These are phyloP conservation scores for Ylistrum balloti DNA, from an alignment of 1,140 invertebrate genomes.

Conservation along the genomic window DNA sequence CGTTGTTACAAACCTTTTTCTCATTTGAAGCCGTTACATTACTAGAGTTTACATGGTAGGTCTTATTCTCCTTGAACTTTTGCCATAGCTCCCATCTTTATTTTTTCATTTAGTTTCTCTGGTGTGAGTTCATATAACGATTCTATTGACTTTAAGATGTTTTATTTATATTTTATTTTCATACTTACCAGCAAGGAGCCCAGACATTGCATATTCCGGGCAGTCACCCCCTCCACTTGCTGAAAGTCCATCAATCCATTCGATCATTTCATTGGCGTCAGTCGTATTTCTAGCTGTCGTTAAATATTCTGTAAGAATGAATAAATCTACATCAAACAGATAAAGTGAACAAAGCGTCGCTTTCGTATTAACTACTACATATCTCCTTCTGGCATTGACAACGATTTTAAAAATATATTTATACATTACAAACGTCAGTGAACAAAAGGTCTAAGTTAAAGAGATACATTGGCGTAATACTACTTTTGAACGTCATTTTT, in stretches of 20 bases:
- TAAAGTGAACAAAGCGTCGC: background rate
- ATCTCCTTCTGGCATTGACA: background rate
- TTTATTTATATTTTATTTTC: too few species aligned
- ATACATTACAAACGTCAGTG: background rate
- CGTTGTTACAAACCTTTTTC: too few species aligned
- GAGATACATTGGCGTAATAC: too few species aligned
- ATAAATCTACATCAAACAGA: background rate
- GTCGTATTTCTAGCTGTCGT: slow-evolving; percentile 42
- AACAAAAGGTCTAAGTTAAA: background rate
- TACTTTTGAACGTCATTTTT: too few species aligned
- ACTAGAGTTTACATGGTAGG: too few species aligned
- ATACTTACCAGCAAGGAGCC: slow-evolving; percentile 46
- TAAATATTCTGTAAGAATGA: background rate
- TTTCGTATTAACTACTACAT: background rate
- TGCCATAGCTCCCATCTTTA: too few species aligned
- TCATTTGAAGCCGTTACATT: too few species aligned
- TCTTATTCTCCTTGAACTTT: too few species aligned
- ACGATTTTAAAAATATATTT: too few species aligned
- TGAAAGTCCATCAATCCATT: slow-evolving; percentile 39
- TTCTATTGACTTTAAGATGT: too few species aligned
- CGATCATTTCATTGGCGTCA: slow-evolving; percentile 48
- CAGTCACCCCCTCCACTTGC: slow-evolving; percentile 56
- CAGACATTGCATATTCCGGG: slow-evolving; percentile 58
- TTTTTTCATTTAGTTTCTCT: too few species aligned
- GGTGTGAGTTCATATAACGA: too few species aligned